Evolutionary conservation across 2,113 vertebrate genomes (phyloP).

Genomic region (Atractosteus spatula): DNA sequence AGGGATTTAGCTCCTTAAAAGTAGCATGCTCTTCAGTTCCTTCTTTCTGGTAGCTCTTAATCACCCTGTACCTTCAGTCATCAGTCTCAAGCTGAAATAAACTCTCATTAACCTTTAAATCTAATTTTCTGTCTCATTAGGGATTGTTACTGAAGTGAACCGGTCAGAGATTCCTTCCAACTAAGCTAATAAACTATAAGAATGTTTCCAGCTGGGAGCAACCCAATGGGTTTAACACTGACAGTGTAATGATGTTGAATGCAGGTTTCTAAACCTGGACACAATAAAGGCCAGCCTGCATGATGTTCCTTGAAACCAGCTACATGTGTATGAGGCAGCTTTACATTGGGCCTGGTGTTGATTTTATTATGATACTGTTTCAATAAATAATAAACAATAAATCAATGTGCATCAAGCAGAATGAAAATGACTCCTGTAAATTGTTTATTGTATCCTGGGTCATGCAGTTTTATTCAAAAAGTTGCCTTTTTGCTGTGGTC

Average conservation of each 20-base stretch:
- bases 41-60: conserved; percentile 10
- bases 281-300: neutral
- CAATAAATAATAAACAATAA: too few species aligned
- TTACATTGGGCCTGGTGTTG: too few species aligned
- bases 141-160: conserved; percentile 58
- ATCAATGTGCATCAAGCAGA: too few species aligned
- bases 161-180: conserved; percentile 56
- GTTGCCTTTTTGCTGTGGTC: too few species aligned
- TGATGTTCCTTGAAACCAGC: neutral
- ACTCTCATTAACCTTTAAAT: conserved; percentile 54
- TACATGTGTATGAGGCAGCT: too few species aligned
- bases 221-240: conserved; percentile 34
- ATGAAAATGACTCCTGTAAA: too few species aligned
- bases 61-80: conserved; percentile 1
- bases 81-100: conserved; percentile 24
- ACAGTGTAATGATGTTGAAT: conserved; percentile 48
- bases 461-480: too few species aligned
- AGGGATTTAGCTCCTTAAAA: conserved; percentile 25
- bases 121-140: conserved; percentile 67
- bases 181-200: conserved; percentile 53
- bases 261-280: conserved; percentile 14
- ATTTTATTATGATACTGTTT: too few species aligned
- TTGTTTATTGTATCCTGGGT: too few species aligned
- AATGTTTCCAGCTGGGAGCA: conserved; percentile 40
- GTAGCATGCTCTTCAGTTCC: conserved; percentile 15